Evolutionary conservation across 2,888 invertebrate species (phyloP).

Genomic region (Spisula subtruncata): DNA sequence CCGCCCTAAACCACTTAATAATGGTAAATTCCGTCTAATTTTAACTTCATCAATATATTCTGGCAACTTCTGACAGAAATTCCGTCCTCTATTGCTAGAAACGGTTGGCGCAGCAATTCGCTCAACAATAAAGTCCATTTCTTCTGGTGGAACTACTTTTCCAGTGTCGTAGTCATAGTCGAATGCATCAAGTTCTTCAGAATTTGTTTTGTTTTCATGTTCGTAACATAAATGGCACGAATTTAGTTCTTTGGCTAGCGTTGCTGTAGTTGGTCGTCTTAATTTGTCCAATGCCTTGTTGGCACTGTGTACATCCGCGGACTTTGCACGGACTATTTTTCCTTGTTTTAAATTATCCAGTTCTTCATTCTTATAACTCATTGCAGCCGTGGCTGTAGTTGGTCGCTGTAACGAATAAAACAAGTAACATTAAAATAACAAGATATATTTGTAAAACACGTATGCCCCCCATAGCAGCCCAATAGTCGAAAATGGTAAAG

Average conservation of each 20-base stretch:
- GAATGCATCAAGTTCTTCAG: conserved; percentile 68
- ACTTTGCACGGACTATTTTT: conserved; percentile 70
- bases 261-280: conserved; percentile 78
- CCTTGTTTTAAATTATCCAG: conserved; percentile 71
- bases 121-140: conserved; percentile 74
- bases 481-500: neutral
- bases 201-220: conserved; percentile 68
- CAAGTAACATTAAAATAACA: too few species aligned
- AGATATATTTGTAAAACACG: too few species aligned
- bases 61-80: conserved; percentile 64
- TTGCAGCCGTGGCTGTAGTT: conserved; percentile 63
- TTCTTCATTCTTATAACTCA: conserved; percentile 59
- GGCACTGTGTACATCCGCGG: conserved; percentile 50
- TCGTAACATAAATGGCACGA: conserved; percentile 76
- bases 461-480: too few species aligned
- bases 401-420: conserved; percentile 58
- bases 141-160: conserved; percentile 72
- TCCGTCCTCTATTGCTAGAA: conserved; percentile 56
- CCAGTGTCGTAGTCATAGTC: conserved; percentile 74
- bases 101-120: conserved; percentile 69
- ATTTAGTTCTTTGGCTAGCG: conserved; percentile 72
- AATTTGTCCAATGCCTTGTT: conserved; percentile 69
- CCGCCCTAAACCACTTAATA: conserved; percentile 73
- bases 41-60: conserved; percentile 73
- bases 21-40: conserved; percentile 73